Evolutionary conservation across 1,140 invertebrate genomes (phyloP).

Genomic region (Mamestra configurata): DNA sequence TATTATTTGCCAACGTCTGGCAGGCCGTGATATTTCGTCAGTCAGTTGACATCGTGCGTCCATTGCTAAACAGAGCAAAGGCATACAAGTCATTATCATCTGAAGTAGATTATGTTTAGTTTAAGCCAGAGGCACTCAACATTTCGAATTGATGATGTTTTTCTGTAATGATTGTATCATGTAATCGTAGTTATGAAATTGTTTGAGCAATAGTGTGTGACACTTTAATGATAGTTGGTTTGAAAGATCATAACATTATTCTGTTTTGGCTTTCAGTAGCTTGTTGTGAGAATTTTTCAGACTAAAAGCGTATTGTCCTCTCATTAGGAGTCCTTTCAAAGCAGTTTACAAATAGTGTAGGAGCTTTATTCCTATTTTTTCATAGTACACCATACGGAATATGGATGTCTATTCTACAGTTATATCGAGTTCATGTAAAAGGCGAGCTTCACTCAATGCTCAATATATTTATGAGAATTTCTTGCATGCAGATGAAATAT

Average conservation of each 20-base stretch:
- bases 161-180: background rate
- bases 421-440: too few species aligned
- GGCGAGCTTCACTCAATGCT: too few species aligned
- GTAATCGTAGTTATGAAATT: background rate
- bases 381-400: too few species aligned
- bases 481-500: too few species aligned
- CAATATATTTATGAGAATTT: too few species aligned
- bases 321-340: too few species aligned
- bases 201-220: background rate
- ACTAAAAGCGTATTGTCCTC: too few species aligned
- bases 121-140: constrained; percentile 19
- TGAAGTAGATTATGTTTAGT: background rate
- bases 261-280: too few species aligned
- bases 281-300: too few species aligned
- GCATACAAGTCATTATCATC: constrained; percentile 23
- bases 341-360: too few species aligned
- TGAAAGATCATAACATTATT: background rate
- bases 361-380: too few species aligned
- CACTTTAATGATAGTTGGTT: background rate
- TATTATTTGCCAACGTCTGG: constrained; percentile 34
- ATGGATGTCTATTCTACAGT: too few species aligned
- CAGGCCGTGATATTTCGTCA: constrained; percentile 27
- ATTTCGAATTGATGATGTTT: background rate
- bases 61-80: constrained; percentile 31
- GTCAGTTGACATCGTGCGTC: constrained; percentile 31